Percentiles rank a stretch among this genome's conserved stretches.
phyloP scores from a whole-genome alignment of 2,888 invertebrate species.

The Drosophila lutescens region DNA sequence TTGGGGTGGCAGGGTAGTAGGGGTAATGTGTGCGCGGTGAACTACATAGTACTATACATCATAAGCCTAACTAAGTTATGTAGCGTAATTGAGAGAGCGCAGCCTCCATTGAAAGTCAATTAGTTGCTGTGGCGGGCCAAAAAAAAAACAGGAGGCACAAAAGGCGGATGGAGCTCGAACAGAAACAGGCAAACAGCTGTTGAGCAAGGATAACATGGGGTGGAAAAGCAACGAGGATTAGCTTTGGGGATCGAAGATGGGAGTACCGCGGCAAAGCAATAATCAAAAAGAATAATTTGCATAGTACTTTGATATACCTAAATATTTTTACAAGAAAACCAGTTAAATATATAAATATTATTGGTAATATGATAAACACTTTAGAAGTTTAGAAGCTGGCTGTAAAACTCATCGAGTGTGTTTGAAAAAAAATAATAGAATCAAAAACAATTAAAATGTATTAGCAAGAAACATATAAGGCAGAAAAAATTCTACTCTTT shows the following conservation, averaged over 20 bases:
- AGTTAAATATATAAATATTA: too few relatives aligned
- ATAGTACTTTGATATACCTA: too few relatives aligned
- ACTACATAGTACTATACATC: constrained; percentile 9
- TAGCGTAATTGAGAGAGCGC: constrained; percentile 16
- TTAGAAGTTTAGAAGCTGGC: too few relatives aligned
- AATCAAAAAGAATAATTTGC: not conserved
- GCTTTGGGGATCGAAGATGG: not conserved
- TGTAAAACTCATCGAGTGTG: too few relatives aligned
- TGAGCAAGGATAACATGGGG: not conserved
- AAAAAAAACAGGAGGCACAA: not conserved
- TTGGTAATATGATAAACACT: too few relatives aligned
- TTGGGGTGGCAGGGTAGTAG: too few relatives aligned
- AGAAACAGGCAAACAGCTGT: not conserved
- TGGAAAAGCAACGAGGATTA: not conserved
- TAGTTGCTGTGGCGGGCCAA: constrained; percentile 19
- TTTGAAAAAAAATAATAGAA: too few relatives aligned
- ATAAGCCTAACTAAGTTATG: constrained; percentile 29
- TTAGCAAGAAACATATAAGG: too few relatives aligned
- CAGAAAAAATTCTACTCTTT: too few relatives aligned
- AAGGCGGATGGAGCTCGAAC: not conserved
- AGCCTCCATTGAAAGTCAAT: constrained; percentile 34
- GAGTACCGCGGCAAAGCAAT: not conserved
- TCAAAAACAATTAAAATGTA: too few relatives aligned
- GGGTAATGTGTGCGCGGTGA: constrained; percentile 5
- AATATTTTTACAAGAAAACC: too few relatives aligned